Evolutionary conservation across 2,113 vertebrate genomes (phyloP).

Genomic region (Zapornia atra): DNA sequence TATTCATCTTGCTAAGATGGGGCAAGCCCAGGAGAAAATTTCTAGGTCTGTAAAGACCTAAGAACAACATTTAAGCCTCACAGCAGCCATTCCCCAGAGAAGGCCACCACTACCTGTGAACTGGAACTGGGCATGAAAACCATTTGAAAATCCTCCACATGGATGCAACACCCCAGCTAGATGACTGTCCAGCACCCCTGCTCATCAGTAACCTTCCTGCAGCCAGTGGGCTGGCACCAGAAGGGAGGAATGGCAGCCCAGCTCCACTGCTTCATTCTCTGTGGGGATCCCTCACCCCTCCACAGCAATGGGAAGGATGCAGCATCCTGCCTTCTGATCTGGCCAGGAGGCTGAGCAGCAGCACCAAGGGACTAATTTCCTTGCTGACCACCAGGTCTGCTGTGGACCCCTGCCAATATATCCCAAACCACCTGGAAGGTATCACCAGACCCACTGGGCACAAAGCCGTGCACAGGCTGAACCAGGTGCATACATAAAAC

Average conservation of each 20-base stretch:
- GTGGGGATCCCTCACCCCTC: too few species aligned
- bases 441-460: neutral
- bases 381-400: neutral
- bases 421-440: neutral
- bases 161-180: neutral
- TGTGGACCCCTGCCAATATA: neutral
- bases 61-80: neutral
- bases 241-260: neutral
- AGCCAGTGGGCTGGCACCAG: neutral
- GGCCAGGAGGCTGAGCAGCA: neutral
- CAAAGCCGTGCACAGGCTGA: neutral
- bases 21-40: neutral
- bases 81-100: neutral
- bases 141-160: neutral
- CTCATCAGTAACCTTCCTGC: neutral
- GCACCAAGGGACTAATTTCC: neutral
- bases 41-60: neutral
- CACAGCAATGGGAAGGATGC: neutral
- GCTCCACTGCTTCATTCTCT: neutral
- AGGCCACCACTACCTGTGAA: neutral
- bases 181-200: neutral
- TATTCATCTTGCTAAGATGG: neutral
- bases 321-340: neutral
- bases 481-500: neutral
- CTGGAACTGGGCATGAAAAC: neutral